Percentiles rank a stretch among this genome's conserved stretches.
phyloP scores from a whole-genome alignment of 2,797 vertebrate species.

The Anabacerthia variegaticeps region DNA sequence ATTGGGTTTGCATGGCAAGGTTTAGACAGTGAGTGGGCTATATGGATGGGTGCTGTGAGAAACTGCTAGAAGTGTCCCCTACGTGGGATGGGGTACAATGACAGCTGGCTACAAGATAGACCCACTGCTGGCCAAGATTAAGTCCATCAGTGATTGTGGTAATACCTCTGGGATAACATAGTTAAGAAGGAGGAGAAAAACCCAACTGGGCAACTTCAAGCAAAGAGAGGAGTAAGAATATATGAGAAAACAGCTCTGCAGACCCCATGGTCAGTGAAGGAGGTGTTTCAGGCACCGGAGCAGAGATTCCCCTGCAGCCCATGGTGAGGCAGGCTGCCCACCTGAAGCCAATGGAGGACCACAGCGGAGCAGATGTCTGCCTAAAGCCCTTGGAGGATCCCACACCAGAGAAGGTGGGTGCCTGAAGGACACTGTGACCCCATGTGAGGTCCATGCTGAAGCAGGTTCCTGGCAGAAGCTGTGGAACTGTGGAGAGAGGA shows the following conservation, averaged over 20 bases:
- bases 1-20: accelerated
- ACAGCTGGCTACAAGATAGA: background rate
- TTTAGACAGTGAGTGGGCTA: background rate
- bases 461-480: too few relatives aligned
- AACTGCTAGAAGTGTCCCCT: background rate
- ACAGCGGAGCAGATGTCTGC: background rate
- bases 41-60: background rate
- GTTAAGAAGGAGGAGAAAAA: background rate
- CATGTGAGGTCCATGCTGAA: background rate
- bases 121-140: background rate
- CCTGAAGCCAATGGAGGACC: background rate
- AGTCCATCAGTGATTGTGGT: too few relatives aligned
- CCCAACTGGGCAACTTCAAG: background rate
- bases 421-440: background rate
- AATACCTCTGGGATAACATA: background rate
- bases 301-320: background rate
- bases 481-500: too few relatives aligned
- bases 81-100: accelerated
- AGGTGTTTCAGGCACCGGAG: background rate
- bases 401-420: background rate
- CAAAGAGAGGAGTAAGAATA: background rate
- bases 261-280: background rate
- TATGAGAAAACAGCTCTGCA: background rate
- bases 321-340: background rate
- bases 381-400: background rate